Evolutionary conservation across 35 echinoderm and acorn worm genomes (phyloP).

Genomic region (Chiridota heheva): DNA sequence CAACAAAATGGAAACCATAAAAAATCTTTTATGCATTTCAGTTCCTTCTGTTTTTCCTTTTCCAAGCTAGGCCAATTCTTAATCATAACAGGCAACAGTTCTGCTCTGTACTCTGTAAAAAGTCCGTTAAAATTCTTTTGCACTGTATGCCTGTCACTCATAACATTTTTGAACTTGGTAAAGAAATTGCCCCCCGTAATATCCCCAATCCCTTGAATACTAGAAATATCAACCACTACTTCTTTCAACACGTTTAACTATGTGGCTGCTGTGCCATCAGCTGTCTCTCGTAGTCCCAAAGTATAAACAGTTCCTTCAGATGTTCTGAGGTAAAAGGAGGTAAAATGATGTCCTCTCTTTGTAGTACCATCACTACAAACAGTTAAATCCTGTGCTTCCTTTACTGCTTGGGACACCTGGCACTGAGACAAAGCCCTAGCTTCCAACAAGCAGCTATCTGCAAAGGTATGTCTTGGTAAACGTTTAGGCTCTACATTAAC

Average conservation of each 20-base stretch:
- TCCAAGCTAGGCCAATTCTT: too few species aligned
- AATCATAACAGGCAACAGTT: too few species aligned
- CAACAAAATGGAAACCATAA: too few species aligned
- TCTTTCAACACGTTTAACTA: slow-evolving; percentile 24
- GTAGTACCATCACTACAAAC: slow-evolving; percentile 46
- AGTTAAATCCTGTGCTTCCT: slow-evolving; percentile 13
- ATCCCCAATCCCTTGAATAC: too few species aligned
- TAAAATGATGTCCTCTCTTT: slow-evolving; percentile 18
- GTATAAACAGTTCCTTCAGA: background rate
- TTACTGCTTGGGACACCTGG: slow-evolving; percentile 15
- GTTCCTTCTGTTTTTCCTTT: too few species aligned
- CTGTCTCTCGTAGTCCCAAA: slow-evolving; percentile 34
- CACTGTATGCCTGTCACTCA: too few species aligned
- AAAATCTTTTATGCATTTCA: too few species aligned
- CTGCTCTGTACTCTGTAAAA: too few species aligned
- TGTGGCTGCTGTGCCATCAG: slow-evolving; percentile 1
- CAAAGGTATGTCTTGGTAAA: slow-evolving; percentile 14
- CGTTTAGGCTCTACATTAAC: slow-evolving; percentile 6
- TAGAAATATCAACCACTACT: too few species aligned
- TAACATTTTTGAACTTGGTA: too few species aligned
- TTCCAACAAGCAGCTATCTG: slow-evolving; percentile 5
- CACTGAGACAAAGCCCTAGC: slow-evolving; percentile 21
- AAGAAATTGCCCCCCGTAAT: too few species aligned
- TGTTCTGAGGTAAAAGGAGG: background rate
- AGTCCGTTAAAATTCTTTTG: too few species aligned